Base-by-base conservation (phyloP, 2,113 vertebrate species). In the Climacteris rufus region DNA sequence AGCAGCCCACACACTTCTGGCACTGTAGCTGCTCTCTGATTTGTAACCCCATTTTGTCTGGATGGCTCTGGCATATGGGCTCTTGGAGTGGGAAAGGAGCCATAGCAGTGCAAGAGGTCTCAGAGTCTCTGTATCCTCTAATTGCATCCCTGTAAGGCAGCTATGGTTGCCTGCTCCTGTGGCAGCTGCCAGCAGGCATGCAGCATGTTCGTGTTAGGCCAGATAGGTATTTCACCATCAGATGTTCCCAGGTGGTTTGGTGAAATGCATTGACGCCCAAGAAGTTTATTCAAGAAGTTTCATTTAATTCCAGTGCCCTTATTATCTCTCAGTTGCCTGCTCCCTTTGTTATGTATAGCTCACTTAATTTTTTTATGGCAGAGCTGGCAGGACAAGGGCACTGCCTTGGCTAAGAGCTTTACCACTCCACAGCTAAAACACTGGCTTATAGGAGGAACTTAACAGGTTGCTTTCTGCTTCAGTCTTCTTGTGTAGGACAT, bases 91-190 rank as follows among this genome's bases (percentile, higher is more conserved):
- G 53, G 47, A 47, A 23, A 74, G 59, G 8, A 74, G 42, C 28
- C 33, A 19, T 15, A 66, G 63, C 56, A 23, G 31, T 4, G 7
- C 4, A 3, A 3, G 49, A 37, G 12, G 12, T n/a, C 44, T 75
- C 2, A 0, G 50, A 31, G 21, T 30, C 22, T 35, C 40, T 3
- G 2, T 15, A n/a, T n/a, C 5, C 1, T 9, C 19, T 35, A 1
- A 15, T 16, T 28, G 22, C 9, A 37, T 47, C 19, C 19, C 53
- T 50, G 12, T 5, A 8, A 6, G 8, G 23, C 33, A 50, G 30
- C 75, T 56, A 4, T 19, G 27, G 25, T 27, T 56, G 6, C 37
- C 59, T 11, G 5, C 7, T 56, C 33, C 30, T 22, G 22, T 15
- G 44, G 37, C 42, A 40, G 8, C 2, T 24, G 11, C 2, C 19